Evolutionary conservation across 92 coral and sea anemone genomes (phyloP).

Genomic region (Paragorgia papillata): DNA sequence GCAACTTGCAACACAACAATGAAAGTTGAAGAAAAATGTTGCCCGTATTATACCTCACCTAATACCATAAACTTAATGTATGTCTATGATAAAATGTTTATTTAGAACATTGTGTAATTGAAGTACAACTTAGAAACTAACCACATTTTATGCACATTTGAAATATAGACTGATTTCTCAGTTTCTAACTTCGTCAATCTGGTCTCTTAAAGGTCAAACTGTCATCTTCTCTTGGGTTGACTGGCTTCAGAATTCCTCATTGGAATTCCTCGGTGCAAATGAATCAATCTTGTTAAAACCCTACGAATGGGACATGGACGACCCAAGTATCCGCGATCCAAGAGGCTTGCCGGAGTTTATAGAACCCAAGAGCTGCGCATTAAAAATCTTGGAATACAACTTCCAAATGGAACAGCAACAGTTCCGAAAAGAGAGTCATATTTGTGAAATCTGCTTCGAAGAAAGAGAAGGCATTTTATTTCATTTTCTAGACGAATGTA

Average conservation of each 20-base stretch:
- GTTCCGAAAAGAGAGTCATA: conserved; percentile 67
- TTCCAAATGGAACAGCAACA: conserved; percentile 63
- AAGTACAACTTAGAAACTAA: too few relatives aligned
- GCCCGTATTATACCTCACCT: too few relatives aligned
- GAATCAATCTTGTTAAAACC: conserved; percentile 63
- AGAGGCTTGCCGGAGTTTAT: conserved; percentile 19
- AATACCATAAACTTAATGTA: too few relatives aligned
- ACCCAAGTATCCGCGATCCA: background rate
- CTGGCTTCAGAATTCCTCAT: conserved; percentile 74
- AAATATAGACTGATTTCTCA: too few relatives aligned
- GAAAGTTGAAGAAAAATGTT: too few relatives aligned
- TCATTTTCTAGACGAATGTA: conserved; percentile 78
- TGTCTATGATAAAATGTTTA: too few relatives aligned
- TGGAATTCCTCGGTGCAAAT: conserved; percentile 62
- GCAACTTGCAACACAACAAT: too few relatives aligned
- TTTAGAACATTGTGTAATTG: too few relatives aligned
- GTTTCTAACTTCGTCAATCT: too few relatives aligned
- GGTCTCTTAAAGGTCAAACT: too few relatives aligned
- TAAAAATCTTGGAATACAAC: conserved; percentile 81
- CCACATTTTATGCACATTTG: too few relatives aligned
- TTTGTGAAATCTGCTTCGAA: conserved; percentile 85
- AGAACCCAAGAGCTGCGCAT: conserved; percentile 33
- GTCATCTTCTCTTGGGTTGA: conserved; percentile 88
- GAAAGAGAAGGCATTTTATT: conserved; percentile 76
- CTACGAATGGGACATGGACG: conserved; percentile 24